Evolutionary conservation across 1,140 invertebrate genomes (phyloP), one percentile per base, ranked within the genome.

Genomic region (Drosophila watanabei): DNA sequence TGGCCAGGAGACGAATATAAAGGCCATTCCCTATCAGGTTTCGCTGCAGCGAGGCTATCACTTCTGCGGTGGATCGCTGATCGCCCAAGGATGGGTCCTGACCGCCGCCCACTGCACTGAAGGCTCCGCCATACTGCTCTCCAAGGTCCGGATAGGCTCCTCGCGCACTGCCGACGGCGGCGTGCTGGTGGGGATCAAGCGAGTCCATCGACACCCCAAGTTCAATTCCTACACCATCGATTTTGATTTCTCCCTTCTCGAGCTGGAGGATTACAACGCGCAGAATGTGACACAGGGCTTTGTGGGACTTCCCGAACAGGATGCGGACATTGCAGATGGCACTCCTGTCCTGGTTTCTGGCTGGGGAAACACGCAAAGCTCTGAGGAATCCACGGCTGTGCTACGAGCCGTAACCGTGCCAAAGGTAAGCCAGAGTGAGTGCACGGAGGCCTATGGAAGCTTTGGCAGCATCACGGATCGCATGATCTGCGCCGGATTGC

Each of bases 401-500:
- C 70, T 94, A 13, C 87, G 94, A 56, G 94, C 89, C 18, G 92
- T 94, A 0, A 71, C 83, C 8, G 75, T 95, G n/a, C 94, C 94
- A 0, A 82, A 94, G 20, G 62, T 94, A 2, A 75, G 70, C 14
- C 68, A 64, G 11, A 46, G 43, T 0, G 18, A 39, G 6, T 95
- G 94, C 75, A 75, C 64, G 4, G 24, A 77, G 11, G 79, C 93
- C 2, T 93, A 94, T 45, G 24, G 32, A 2, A 61, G 68, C 33
- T 64, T 89, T 16, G 91, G 91, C 2, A 49, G 45, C 5, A 93
- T 97, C 20, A 95, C 95, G 2, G 87, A 95, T 10, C 94, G 95
- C 11, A 96, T 96, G 95, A 85, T 96, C 1, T 97, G 96, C 79
- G 96, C 96, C 37, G 96, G 96, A 5, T 95, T 94, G 60, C 80